A percentile compares a stretch with the other conserved stretches of the same genome.
Evolutionary conservation across 2,888 invertebrate genomes (phyloP).

Genomic region (Cephus pygmeus): DNA sequence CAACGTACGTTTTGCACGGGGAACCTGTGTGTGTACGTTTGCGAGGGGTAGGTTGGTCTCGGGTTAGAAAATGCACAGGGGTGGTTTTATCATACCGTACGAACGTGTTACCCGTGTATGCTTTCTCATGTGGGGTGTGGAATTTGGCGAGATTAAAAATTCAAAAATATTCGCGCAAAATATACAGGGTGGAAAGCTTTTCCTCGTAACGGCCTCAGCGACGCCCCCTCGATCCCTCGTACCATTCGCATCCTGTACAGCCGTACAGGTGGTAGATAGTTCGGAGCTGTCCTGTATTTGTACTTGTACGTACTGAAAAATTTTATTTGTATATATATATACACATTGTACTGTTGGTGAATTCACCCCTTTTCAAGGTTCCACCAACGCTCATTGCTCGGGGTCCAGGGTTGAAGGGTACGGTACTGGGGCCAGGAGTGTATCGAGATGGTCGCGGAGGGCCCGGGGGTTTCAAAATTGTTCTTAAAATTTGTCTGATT

Average conservation of each 20-base stretch:
- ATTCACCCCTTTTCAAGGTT: slow-evolving; percentile 28
- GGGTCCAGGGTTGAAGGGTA: background rate
- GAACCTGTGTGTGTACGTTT: too few relatives aligned
- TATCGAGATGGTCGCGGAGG: too few relatives aligned
- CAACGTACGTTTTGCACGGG: too few relatives aligned
- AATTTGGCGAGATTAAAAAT: slow-evolving; percentile 59
- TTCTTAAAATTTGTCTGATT: slow-evolving; percentile 53
- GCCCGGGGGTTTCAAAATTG: slow-evolving; percentile 37
- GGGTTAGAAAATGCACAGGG: too few relatives aligned
- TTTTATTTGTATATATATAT: too few relatives aligned
- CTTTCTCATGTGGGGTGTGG: slow-evolving; percentile 37
- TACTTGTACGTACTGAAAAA: background rate
- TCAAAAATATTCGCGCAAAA: slow-evolving; percentile 45
- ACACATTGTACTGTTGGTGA: background rate
- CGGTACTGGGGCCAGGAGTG: too few relatives aligned
- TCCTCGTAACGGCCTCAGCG: background rate
- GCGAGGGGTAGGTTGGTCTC: too few relatives aligned
- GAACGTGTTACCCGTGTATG: slow-evolving; percentile 12
- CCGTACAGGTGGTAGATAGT: background rate
- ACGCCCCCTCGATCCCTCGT: too few relatives aligned
- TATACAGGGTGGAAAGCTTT: slow-evolving; percentile 16
- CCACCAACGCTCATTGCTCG: slow-evolving; percentile 49
- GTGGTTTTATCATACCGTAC: background rate
- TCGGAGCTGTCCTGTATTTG: slow-evolving; percentile 18
- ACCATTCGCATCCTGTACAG: slow-evolving; percentile 8